phyloP scores from a whole-genome alignment of 2,888 invertebrate species.

The Sarcophaga rosellei region DNA sequence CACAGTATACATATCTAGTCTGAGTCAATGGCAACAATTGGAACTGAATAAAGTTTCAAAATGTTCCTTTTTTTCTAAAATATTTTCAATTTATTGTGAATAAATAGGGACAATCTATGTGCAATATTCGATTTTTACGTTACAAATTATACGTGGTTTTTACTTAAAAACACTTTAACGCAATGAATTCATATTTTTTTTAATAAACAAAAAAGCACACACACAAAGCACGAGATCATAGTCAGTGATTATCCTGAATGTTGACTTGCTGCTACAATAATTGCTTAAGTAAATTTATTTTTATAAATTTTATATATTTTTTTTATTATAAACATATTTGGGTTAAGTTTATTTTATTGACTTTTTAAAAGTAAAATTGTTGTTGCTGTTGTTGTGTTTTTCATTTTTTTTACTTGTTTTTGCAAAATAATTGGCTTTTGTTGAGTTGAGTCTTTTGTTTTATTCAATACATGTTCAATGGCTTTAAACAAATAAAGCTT shows the following conservation, averaged over 20 bases:
- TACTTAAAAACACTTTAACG: too few relatives aligned
- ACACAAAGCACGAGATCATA: not conserved
- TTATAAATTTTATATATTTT: constrained; percentile 15
- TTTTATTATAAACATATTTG: constrained; percentile 36
- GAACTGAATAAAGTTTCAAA: too few relatives aligned
- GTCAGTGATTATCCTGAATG: constrained; percentile 12
- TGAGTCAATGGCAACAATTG: too few relatives aligned
- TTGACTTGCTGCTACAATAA: constrained; percentile 5
- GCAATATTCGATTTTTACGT: too few relatives aligned
- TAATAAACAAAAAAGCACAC: not conserved
- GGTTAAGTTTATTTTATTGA: constrained; percentile 56
- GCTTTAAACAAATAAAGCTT: not conserved
- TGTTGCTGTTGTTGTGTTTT: not conserved
- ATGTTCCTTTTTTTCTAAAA: too few relatives aligned
- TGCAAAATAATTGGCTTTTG: constrained; percentile 24
- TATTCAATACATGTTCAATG: not conserved
- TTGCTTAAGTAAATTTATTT: constrained; percentile 24
- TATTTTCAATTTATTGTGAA: too few relatives aligned
- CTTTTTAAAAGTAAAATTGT: constrained; percentile 6
- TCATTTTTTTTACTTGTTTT: constrained; percentile 9
- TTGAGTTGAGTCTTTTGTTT: not conserved
- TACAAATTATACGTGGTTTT: too few relatives aligned
- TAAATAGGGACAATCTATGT: too few relatives aligned
- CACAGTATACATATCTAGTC: too few relatives aligned
- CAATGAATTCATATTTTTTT: too few relatives aligned